Conservation (phyloP, 2,797 vertebrate species). For the Chiloscyllium punctatum region DNA sequence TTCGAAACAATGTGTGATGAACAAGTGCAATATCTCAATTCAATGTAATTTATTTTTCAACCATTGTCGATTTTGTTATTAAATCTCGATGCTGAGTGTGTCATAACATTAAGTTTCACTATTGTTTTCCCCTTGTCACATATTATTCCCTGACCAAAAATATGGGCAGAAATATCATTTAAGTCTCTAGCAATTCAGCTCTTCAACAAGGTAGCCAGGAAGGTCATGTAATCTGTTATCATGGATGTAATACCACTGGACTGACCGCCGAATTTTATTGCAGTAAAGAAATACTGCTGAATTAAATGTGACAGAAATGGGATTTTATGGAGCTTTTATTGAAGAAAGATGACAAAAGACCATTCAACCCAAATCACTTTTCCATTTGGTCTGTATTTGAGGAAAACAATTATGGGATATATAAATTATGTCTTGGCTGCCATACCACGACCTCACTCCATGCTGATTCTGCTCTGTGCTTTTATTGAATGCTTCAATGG, state of each 20-base stretch:
- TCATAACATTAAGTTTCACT: background rate
- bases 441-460: background rate
- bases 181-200: background rate
- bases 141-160: background rate
- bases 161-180: background rate
- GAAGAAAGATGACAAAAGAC: background rate
- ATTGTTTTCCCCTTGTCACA: background rate
- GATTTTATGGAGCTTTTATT: background rate
- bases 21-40: background rate
- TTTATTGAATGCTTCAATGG: background rate
- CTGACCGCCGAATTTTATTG: background rate
- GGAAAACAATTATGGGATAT: background rate
- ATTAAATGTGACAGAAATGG: background rate
- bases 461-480: background rate
- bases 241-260: background rate
- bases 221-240: background rate
- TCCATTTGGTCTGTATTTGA: background rate
- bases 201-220: background rate
- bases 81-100: background rate
- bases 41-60: background rate
- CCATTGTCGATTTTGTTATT: background rate
- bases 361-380: background rate
- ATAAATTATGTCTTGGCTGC: background rate
- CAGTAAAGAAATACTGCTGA: background rate
- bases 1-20: background rate